Conservation (phyloP, 2,888 invertebrate genomes). For the Magallana nippona region DNA sequence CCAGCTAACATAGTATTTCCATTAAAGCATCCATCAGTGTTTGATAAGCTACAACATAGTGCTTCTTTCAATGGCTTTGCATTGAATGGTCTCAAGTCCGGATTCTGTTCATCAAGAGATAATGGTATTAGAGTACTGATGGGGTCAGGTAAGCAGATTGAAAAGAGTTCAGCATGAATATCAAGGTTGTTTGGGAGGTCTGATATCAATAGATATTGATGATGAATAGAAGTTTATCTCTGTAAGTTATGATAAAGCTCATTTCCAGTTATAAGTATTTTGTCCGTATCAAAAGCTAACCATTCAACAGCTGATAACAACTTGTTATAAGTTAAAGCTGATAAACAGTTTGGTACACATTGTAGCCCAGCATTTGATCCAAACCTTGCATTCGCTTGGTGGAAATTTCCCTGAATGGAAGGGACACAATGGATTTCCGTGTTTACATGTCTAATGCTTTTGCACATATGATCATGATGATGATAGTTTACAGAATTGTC, state of each 20-base stretch:
- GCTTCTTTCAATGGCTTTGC: background rate
- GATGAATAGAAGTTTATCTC: background rate
- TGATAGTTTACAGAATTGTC: no score
- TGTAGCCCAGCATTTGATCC: background rate
- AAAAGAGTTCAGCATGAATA: no score
- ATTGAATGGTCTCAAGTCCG: background rate
- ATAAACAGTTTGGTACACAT: background rate
- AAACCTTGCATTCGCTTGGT: background rate
- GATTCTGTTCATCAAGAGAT: no score
- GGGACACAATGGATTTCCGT: no score
- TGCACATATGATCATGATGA: no score
- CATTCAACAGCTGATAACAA: no score
- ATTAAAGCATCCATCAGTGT: background rate
- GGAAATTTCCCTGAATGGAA: background rate
- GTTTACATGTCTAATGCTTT: no score
- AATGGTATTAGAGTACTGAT: no score
- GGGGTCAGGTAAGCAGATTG: no score
- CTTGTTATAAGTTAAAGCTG: background rate
- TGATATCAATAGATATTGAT: background rate
- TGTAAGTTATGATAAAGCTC: background rate
- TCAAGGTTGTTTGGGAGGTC: no score
- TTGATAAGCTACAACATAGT: background rate
- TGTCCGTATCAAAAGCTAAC: background rate
- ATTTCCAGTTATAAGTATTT: background rate
- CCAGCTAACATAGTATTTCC: background rate